Conservation (phyloP, 2,113 vertebrate species). For the Caracal caracal region DNA sequence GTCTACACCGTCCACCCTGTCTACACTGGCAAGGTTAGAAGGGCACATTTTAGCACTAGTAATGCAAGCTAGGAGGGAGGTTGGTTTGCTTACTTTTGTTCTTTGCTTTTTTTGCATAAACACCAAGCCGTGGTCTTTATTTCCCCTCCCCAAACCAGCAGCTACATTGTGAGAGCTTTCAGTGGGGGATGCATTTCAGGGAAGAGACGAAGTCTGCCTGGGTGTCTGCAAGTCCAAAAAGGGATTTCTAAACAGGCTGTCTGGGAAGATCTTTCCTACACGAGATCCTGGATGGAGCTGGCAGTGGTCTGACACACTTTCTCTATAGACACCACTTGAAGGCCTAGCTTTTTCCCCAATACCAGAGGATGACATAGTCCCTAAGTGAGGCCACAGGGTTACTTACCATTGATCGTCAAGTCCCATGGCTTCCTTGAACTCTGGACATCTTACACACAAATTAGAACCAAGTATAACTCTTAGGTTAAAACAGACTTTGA, state of each 20-base stretch:
- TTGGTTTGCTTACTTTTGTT: not conserved
- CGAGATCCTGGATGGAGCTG: not conserved
- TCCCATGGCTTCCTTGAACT: not conserved
- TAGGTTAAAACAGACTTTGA: slow-evolving; percentile 35
- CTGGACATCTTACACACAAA: not conserved
- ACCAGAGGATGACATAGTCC: not conserved
- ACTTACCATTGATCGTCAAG: not conserved
- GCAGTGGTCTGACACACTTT: not conserved
- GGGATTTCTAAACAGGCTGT: rapidly evolving
- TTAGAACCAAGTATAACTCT: slow-evolving; percentile 75
- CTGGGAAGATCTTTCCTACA: not conserved
- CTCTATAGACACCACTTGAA: not conserved
- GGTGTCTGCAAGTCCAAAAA: not conserved
- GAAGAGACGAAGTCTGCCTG: not conserved
- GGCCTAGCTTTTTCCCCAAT: slow-evolving; percentile 14
- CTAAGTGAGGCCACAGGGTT: not conserved
- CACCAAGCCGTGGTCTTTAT: not conserved
- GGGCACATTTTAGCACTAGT: rapidly evolving
- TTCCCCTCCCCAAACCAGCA: not conserved
- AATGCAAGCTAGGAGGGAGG: not conserved
- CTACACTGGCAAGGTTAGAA: not conserved
- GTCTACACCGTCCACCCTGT: rapidly evolving
- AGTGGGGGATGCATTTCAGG: slow-evolving; percentile 7
- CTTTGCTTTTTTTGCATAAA: not conserved
- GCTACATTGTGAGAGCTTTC: not conserved